These are phyloP conservation scores for Siniperca obscura DNA, from an alignment of 2,797 vertebrate genomes.

Conservation along the genomic window DNA sequence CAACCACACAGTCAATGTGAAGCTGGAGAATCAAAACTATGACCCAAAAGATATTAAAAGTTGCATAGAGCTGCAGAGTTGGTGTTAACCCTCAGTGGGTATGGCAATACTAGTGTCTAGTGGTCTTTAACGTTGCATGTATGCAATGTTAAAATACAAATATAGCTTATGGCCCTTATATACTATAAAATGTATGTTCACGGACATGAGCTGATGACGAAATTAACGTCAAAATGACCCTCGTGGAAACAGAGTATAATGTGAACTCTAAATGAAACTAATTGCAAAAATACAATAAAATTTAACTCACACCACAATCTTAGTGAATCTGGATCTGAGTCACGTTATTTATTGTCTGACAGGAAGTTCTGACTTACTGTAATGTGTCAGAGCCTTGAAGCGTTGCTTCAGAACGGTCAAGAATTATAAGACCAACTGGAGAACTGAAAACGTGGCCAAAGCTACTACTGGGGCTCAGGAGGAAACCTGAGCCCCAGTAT, in stretches of 20 bases:
- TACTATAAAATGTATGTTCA: neutral
- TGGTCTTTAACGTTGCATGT: neutral
- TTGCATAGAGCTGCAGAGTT: neutral
- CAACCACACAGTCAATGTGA: neutral
- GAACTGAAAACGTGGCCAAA: neutral
- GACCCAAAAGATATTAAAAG: neutral
- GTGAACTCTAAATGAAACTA: neutral
- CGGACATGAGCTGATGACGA: neutral
- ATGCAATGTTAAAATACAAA: neutral
- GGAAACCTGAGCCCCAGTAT: neutral
- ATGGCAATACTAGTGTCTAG: neutral
- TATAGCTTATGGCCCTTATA: neutral
- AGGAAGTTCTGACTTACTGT: neutral
- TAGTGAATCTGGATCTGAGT: constrained; percentile 45
- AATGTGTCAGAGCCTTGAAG: neutral
- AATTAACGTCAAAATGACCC: neutral
- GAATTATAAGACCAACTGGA: neutral
- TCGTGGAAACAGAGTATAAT: neutral
- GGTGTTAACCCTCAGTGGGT: neutral
- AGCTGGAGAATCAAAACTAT: neutral
- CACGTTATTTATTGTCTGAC: neutral
- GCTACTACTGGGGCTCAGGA: neutral
- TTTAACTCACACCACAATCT: neutral
- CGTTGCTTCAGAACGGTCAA: neutral
- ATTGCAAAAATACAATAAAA: neutral